These are phyloP conservation scores for Papilio polyxenes DNA, from an alignment of 1,140 invertebrate genomes.

Conservation along the genomic window DNA sequence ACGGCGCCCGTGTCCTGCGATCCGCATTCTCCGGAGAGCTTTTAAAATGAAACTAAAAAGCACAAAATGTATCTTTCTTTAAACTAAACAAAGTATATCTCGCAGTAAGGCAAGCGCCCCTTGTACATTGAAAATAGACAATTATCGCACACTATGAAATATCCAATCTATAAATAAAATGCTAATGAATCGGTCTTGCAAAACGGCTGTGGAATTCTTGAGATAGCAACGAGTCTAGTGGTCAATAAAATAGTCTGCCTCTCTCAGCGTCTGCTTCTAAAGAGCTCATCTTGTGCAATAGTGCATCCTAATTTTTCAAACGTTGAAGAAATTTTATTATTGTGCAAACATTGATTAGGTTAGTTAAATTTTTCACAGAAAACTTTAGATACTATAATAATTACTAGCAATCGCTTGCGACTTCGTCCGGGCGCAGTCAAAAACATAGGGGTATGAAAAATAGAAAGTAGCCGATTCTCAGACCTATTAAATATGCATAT, in stretches of 20 bases:
- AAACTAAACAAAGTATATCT: conserved; percentile 65
- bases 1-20: conserved; percentile 78
- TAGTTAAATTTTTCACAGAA: not conserved
- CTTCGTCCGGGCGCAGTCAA: too few species aligned
- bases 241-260: conserved; percentile 53
- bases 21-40: conserved; percentile 72
- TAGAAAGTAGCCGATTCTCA: too few species aligned
- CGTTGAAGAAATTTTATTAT: not conserved
- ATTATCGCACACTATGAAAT: conserved; percentile 62
- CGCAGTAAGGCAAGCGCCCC: conserved; percentile 47
- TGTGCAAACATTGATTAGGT: not conserved
- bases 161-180: conserved; percentile 63
- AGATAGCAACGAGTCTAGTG: conserved; percentile 24
- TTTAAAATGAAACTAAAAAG: conserved; percentile 72
- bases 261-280: conserved; percentile 13
- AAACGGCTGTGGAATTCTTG: conserved; percentile 30
- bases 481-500: too few species aligned
- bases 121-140: conserved; percentile 63
- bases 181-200: conserved; percentile 61
- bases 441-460: too few species aligned
- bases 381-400: too few species aligned
- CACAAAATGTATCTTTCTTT: conserved; percentile 49
- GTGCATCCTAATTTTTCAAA: not conserved
- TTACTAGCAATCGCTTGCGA: too few species aligned
- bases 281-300: conserved; percentile 4